Percentiles rank a stretch among this genome's conserved stretches.
These are phyloP conservation scores for Sclerurus mexicanus DNA, from an alignment of 2,113 vertebrate genomes.

Conservation along the genomic window DNA sequence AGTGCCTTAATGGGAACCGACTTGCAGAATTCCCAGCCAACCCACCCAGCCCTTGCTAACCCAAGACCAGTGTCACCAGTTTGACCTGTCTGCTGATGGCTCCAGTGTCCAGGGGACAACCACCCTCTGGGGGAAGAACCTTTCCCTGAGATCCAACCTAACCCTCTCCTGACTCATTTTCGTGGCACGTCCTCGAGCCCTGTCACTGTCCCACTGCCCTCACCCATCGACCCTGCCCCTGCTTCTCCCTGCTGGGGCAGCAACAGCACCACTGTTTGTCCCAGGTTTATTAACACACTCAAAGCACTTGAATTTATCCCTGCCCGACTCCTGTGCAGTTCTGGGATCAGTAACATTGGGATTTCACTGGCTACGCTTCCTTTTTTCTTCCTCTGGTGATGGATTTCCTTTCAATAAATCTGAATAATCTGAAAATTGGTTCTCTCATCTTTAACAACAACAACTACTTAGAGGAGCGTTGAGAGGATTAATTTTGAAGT, in stretches of 20 bases:
- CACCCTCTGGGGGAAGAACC: neutral
- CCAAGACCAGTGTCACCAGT: neutral
- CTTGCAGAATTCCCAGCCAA: neutral
- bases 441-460: conserved; percentile 45
- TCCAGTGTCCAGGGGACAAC: neutral
- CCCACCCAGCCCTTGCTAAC: neutral
- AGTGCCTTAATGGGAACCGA: neutral
- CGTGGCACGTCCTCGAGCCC: neutral
- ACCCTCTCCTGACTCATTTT: neutral
- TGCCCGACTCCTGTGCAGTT: neutral
- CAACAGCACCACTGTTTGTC: too few relatives aligned
- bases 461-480: neutral
- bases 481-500: conserved; percentile 48
- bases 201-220: neutral
- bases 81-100: neutral
- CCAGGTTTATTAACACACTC: fast-evolving
- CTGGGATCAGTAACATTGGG: neutral
- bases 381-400: neutral
- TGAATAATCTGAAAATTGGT: conserved; percentile 47
- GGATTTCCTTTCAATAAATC: conserved; percentile 18
- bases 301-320: neutral
- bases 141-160: neutral
- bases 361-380: fast-evolving
- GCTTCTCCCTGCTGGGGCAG: neutral
- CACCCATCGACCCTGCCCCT: fast-evolving